These are phyloP conservation scores for Molossus molossus DNA, from an alignment of 2,797 vertebrate genomes.

Conservation along the genomic window DNA sequence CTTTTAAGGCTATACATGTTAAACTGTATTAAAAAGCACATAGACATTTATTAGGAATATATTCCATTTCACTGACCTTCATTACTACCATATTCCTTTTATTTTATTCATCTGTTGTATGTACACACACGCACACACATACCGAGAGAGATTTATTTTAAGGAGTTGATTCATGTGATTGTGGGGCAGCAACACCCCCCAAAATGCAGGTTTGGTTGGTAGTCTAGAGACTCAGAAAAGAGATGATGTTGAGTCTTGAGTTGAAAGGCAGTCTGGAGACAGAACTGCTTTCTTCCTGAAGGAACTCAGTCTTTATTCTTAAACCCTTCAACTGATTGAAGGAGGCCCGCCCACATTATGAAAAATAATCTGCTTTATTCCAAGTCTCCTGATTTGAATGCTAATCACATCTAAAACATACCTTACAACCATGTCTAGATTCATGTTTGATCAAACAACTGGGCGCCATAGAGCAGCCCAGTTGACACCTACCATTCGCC, in stretches of 20 bases:
- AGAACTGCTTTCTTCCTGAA: constrained; percentile 9
- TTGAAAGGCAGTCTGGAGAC: background rate
- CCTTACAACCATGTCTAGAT: background rate
- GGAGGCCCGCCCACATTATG: background rate
- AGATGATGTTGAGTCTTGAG: background rate
- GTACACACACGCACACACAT: background rate
- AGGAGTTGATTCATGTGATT: background rate
- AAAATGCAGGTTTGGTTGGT: too few relatives aligned
- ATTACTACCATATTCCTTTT: background rate
- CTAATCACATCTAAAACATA: background rate
- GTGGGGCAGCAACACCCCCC: background rate
- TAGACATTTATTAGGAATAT: background rate
- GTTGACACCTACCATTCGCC: background rate
- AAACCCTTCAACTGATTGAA: background rate
- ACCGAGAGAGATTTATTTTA: background rate
- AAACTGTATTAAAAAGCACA: background rate
- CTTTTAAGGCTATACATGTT: background rate
- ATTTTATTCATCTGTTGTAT: background rate
- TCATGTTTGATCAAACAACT: background rate
- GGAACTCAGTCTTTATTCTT: background rate
- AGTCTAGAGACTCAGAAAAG: background rate
- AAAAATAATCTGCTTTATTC: background rate
- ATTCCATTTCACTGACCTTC: background rate
- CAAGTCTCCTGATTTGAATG: background rate
- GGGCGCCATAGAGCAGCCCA: too few relatives aligned